Base-by-base conservation (phyloP, 2,888 invertebrate genomes). In the Hololepta plana region DNA sequence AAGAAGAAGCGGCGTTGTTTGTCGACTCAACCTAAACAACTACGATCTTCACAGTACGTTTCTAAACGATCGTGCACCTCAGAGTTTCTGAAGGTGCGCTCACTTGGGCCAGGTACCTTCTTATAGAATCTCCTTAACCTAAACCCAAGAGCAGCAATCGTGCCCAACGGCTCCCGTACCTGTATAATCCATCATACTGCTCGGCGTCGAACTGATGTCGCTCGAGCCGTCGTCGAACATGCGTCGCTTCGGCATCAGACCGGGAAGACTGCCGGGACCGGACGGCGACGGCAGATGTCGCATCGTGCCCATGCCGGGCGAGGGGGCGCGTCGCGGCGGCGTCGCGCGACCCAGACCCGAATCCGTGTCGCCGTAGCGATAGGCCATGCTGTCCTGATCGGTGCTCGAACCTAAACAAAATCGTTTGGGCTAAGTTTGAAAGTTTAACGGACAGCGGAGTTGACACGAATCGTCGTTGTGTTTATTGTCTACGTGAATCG, bases 331-430 rank as follows among this genome's bases (percentile, higher is more conserved):
- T 37, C 85, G 65, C 25, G 85, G 84, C 29, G 85, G 85, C 29
- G 87, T 85, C 25, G 82, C 80, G 44, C 82, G 67, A 23, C 85
- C 85, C 56, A 84, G 62, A 37, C 84, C 85, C 40, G 81, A 81
- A 64, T 84, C 84, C 55, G 77, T 71, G 57, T 72, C 72, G 53
- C 63, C 58, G 42, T 60, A 60, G 26, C 62, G 58, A 47, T 62
- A 62, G 31, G 58, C 55, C 42, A 64, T 46, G 45, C 61, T 62
- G 42, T 65, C 64, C 44, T 64, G 64, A 44, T 65, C 64, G 38
- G 59, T 63, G 44, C 61, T 63, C 33, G 63, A 62, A 41, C 62
- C 63, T 62, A 41, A 26, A 38, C 32, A 31, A 36, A 28, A 35
- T 8, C 4, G 9, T 24, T 6, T 12, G 9, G 15, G 12, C 15